These are phyloP conservation scores for Drosophila neotestacea DNA, from an alignment of 2,888 invertebrate genomes.

Conservation along the genomic window DNA sequence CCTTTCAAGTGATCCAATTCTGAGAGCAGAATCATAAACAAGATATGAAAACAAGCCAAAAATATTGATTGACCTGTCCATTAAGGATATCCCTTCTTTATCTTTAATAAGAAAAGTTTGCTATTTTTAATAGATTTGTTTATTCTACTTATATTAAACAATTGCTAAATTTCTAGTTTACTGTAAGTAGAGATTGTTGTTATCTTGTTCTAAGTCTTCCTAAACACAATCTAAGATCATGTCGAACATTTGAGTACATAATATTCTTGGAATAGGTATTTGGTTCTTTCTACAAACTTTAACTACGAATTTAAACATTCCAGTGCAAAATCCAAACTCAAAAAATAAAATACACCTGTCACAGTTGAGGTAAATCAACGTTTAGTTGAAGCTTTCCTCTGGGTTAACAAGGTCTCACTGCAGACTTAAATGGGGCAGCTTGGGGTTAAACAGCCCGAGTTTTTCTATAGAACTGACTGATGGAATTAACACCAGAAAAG, in stretches of 20 bases:
- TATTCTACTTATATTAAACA: too few relatives aligned
- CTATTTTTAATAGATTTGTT: too few relatives aligned
- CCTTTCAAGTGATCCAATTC: constrained; percentile 24
- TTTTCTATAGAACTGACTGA: constrained; percentile 1
- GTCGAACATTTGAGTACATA: too few relatives aligned
- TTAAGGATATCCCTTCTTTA: too few relatives aligned
- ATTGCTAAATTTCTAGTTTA: too few relatives aligned
- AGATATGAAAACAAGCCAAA: background rate
- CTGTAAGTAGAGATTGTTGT: too few relatives aligned
- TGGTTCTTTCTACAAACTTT: background rate
- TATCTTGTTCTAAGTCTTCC: too few relatives aligned
- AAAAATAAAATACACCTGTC: constrained; percentile 2
- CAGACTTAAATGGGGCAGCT: background rate
- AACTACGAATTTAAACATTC: background rate
- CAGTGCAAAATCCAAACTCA: background rate
- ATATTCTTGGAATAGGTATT: too few relatives aligned
- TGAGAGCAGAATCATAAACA: background rate
- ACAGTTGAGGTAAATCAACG: background rate
- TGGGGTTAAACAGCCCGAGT: background rate
- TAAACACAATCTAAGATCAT: too few relatives aligned
- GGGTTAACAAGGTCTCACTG: background rate
- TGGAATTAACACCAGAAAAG: background rate
- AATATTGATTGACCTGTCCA: too few relatives aligned
- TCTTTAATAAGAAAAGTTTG: too few relatives aligned
- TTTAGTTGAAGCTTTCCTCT: background rate